Evolutionary conservation across 2,888 invertebrate species (phyloP).

Genomic region (Drosophila merina): DNA sequence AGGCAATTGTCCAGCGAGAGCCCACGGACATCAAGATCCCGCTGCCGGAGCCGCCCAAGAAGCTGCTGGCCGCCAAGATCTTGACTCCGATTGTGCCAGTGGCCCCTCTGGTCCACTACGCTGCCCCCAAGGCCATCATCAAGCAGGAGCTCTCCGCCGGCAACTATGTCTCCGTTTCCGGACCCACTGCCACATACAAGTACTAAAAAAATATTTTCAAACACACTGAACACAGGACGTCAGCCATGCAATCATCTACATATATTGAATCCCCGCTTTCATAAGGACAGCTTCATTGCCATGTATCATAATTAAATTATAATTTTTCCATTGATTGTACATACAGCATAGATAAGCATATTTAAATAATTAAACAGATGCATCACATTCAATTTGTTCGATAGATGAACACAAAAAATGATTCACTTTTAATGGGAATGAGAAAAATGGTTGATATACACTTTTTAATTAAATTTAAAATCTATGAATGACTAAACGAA

Average conservation of each 20-base stretch:
- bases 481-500: neutral
- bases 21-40: constrained; percentile 83
- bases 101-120: constrained; percentile 69
- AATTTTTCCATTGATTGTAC: constrained; percentile 34
- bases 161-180: constrained; percentile 75
- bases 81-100: constrained; percentile 54
- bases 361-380: constrained; percentile 26
- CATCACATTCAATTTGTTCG: constrained; percentile 62
- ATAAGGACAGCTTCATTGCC: constrained; percentile 23
- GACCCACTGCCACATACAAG: constrained; percentile 72
- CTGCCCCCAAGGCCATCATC: constrained; percentile 56
- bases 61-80: constrained; percentile 69
- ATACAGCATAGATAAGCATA: constrained; percentile 32
- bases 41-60: constrained; percentile 62
- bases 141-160: constrained; percentile 51
- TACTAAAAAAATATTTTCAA: constrained; percentile 58
- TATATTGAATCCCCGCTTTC: neutral
- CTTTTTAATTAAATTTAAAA: neutral
- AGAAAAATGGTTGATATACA: neutral
- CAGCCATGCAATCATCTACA: neutral
- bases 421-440: neutral
- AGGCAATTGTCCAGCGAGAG: constrained; percentile 85
- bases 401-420: constrained; percentile 45
- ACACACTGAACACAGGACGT: constrained; percentile 5
- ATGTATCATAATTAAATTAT: constrained; percentile 63